Base-by-base conservation (phyloP, 1,140 invertebrate genomes). In the Marisa cornuarietis region DNA sequence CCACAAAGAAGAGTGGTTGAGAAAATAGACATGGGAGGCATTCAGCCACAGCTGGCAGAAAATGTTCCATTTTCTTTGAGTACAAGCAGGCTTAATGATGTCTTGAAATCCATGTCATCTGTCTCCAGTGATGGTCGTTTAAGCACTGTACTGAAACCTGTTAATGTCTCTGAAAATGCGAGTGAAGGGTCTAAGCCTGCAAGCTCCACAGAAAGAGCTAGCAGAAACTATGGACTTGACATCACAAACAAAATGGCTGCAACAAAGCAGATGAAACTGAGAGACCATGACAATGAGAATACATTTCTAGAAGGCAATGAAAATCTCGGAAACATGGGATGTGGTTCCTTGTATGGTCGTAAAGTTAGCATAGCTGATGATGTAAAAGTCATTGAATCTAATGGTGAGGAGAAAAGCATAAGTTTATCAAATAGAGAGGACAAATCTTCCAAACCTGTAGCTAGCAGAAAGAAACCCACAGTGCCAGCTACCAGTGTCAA, bases 321-420 rank as follows among this genome's bases (percentile, higher is more conserved):
- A 54, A 77, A 77, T 52, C 26, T 68, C 42, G 6, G 51, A 13
- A 77, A 62, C 31, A 31, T 77, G 42, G 65, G 66, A 3, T 54
- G 63, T 1, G 74, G 49, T 31, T 24, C 63, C 16, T 26, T 71
- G 0, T 22, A 26, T 6, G 73, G 73, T 58, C 65, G 62, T 20
- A 62, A 31, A 9, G 71, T 80, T n/a, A 74, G 24, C 51, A 74
- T 76, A 51, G 42, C 51, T 11, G 65, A 75, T 71, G 73, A 76
- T 69, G 79, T 80, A n/a, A 80, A 51, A 18, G 79, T 80, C 7
- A 62, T 80, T 20, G 22, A 75, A 14, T 62, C 79, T 4, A 63
- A 80, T 52, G 73, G 74, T 22, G 54, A 80, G 58, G 63, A 71
- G 73, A 58, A 51, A 51, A 71, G 26, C 11, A 75, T 22, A 22